phyloP scores from a whole-genome alignment of 1,140 invertebrate species.

The Cyclina sinensis region DNA sequence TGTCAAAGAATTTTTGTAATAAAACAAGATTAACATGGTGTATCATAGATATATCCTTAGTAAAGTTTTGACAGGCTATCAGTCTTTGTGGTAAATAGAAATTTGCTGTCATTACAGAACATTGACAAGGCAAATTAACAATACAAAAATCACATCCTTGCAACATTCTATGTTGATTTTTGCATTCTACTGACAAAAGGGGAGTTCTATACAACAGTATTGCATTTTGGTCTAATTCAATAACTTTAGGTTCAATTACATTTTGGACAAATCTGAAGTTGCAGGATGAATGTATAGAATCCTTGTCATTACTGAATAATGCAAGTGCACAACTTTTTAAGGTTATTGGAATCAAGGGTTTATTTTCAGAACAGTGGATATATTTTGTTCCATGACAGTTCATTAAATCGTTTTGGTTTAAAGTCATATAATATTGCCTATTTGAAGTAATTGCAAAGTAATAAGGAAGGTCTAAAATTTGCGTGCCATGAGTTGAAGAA shows the following conservation, averaged over 20 bases:
- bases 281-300: neutral
- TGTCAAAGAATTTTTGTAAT: slow-evolving; percentile 17
- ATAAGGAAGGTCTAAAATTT: slow-evolving; percentile 32
- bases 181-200: slow-evolving; percentile 26
- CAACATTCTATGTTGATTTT: neutral
- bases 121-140: slow-evolving; percentile 30
- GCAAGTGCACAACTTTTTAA: slow-evolving; percentile 8
- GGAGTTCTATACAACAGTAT: neutral
- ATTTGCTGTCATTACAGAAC: neutral
- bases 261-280: slow-evolving; percentile 35
- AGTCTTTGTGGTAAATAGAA: slow-evolving; percentile 35
- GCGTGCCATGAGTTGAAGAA: slow-evolving; percentile 37
- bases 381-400: slow-evolving; percentile 27
- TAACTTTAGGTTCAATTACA: slow-evolving; percentile 27
- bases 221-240: slow-evolving; percentile 6
- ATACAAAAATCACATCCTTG: slow-evolving; percentile 23
- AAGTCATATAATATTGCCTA: slow-evolving; percentile 27
- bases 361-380: neutral
- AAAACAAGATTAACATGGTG: slow-evolving; percentile 28
- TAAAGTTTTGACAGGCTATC: neutral
- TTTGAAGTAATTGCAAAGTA: slow-evolving; percentile 31
- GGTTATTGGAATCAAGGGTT: neutral
- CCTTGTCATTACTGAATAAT: too few species aligned
- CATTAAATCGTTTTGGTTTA: too few species aligned
- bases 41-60: neutral